These are phyloP conservation scores for Octopus sinensis DNA, from an alignment of 1,140 invertebrate species.

Conservation along the genomic window DNA sequence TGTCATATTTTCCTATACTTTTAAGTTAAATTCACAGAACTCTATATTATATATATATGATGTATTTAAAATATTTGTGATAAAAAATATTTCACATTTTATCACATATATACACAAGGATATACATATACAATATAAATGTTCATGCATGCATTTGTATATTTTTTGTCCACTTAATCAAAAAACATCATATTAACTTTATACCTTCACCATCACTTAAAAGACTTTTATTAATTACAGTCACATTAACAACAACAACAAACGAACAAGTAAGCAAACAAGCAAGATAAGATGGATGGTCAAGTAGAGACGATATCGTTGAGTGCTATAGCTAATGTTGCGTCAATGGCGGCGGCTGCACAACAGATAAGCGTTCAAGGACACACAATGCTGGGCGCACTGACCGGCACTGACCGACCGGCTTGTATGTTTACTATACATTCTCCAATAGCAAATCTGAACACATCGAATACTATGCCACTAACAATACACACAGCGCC, in stretches of 20 bases:
- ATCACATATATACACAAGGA: not conserved
- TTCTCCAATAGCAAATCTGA: not conserved
- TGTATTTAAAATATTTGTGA: no score
- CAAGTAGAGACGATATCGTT: not conserved
- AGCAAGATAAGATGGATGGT: not conserved
- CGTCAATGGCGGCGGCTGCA: not conserved
- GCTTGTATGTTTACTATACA: not conserved
- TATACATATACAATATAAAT: not conserved
- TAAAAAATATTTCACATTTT: no score
- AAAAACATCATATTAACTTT: not conserved
- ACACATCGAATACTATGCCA: no score
- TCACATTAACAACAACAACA: conserved; percentile 6
- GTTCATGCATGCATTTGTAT: not conserved
- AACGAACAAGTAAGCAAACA: not conserved
- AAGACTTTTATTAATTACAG: not conserved
- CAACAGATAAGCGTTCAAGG: not conserved
- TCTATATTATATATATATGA: no score
- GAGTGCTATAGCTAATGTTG: not conserved
- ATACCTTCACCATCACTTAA: not conserved
- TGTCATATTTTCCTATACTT: no score
- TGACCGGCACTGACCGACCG: not conserved
- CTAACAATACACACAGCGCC: no score
- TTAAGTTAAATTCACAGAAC: no score
- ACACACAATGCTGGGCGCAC: not conserved
- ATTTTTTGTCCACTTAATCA: not conserved